Conservation (phyloP, 2,888 invertebrate genomes). For the Tuta absoluta region DNA sequence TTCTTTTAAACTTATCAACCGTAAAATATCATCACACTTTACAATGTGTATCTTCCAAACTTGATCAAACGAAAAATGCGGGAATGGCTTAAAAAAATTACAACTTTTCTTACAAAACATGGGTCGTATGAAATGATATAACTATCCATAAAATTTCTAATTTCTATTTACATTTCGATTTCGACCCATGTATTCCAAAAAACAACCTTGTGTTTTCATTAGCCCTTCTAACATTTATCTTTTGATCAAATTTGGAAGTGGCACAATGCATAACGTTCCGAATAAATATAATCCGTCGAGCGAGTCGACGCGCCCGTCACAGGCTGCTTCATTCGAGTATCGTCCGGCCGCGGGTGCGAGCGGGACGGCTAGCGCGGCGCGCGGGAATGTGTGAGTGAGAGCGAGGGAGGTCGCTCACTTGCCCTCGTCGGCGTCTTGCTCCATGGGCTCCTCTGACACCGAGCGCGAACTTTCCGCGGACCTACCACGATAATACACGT, state of each 20-base stretch:
- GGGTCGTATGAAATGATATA: too few relatives aligned
- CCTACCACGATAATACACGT: constrained; percentile 46
- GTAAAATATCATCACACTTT: constrained; percentile 34
- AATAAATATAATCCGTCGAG: constrained; percentile 33
- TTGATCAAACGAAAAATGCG: too few relatives aligned
- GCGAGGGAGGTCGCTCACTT: constrained; percentile 79
- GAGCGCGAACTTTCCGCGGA: constrained; percentile 85
- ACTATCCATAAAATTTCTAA: too few relatives aligned
- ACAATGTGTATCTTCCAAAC: background rate
- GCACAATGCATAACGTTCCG: constrained; percentile 15
- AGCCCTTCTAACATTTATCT: too few relatives aligned
- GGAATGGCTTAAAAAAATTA: too few relatives aligned
- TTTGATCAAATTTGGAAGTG: too few relatives aligned
- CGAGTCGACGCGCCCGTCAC: constrained; percentile 13
- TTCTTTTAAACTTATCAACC: constrained; percentile 33
- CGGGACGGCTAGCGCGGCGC: constrained; percentile 28
- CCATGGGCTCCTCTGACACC: constrained; percentile 90
- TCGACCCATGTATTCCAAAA: too few relatives aligned
- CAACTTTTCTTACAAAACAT: too few relatives aligned
- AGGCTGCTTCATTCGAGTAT: constrained; percentile 30
- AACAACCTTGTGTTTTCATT: too few relatives aligned
- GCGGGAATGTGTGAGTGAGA: constrained; percentile 26
- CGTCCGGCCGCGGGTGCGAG: background rate
- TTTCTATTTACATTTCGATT: too few relatives aligned
- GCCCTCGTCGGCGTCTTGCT: constrained; percentile 85